Percentiles rank a stretch among this genome's conserved stretches.
Evolutionary conservation across 2,888 invertebrate genomes (phyloP).

Genomic region (Phaedon cochleariae): DNA sequence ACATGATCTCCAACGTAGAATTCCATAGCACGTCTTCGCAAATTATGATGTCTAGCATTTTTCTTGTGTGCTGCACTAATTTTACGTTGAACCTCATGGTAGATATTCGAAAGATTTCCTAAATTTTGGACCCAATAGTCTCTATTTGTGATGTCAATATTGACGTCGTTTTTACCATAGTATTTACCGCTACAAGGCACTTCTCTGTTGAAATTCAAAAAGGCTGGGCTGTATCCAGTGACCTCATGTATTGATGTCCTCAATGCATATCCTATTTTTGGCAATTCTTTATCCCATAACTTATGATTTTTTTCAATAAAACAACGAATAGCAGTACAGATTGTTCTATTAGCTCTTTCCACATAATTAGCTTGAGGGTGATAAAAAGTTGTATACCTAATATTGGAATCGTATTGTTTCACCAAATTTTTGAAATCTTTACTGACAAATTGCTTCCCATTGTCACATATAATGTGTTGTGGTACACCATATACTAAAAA

Average conservation of each 20-base stretch:
- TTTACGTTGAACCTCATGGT: neutral
- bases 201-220: neutral
- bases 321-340: too few relatives aligned
- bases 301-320: too few relatives aligned
- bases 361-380: too few relatives aligned
- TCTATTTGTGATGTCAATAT: neutral
- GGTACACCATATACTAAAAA: conserved; percentile 31
- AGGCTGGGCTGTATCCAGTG: neutral
- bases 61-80: neutral
- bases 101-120: neutral
- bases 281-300: too few relatives aligned
- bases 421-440: neutral
- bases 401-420: neutral
- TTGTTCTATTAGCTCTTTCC: too few relatives aligned
- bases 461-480: neutral
- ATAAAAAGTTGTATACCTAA: too few relatives aligned
- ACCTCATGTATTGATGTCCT: neutral
- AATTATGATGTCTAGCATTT: conserved; percentile 6
- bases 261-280: too few relatives aligned
- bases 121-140: neutral
- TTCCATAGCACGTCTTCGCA: conserved; percentile 2
- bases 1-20: neutral
- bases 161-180: neutral
- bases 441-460: neutral
- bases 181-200: neutral